phyloP scores from a whole-genome alignment of 2,888 invertebrate genomes.

The Andrena bicolor region DNA sequence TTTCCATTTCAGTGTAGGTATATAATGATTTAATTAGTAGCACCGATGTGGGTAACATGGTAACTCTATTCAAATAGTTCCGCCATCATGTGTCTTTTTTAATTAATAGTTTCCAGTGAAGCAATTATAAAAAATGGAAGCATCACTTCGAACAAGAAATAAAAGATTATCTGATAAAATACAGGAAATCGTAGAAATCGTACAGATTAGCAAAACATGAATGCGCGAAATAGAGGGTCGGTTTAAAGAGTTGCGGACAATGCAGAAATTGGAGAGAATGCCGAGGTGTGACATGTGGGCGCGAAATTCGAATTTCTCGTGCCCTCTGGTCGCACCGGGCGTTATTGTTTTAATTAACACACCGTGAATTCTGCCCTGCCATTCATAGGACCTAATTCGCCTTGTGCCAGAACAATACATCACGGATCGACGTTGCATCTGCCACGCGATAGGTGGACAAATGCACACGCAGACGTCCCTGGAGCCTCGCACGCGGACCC shows the following conservation, averaged over 20 bases:
- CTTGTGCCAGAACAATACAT: slow-evolving; percentile 69
- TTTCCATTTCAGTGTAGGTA: too few relatives aligned
- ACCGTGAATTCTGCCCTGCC: slow-evolving; percentile 74
- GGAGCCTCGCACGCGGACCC: slow-evolving; percentile 39
- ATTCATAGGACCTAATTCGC: slow-evolving; percentile 65
- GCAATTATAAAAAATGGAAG: too few relatives aligned
- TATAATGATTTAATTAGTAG: too few relatives aligned
- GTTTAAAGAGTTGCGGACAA: not conserved
- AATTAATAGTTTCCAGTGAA: too few relatives aligned
- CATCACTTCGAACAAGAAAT: too few relatives aligned
- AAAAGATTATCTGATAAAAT: too few relatives aligned
- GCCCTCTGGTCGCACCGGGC: slow-evolving; percentile 40
- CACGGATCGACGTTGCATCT: slow-evolving; percentile 68
- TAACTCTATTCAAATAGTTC: too few relatives aligned
- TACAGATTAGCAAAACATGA: not conserved
- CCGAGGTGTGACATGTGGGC: slow-evolving; percentile 64
- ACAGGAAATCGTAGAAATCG: too few relatives aligned
- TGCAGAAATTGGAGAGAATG: slow-evolving; percentile 18
- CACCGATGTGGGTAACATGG: too few relatives aligned
- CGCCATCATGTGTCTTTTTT: too few relatives aligned
- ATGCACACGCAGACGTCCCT: slow-evolving; percentile 46
- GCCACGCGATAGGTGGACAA: slow-evolving; percentile 53
- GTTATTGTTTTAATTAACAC: slow-evolving; percentile 82
- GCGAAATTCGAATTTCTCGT: slow-evolving; percentile 65
- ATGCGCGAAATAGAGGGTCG: not conserved